A percentile compares a stretch with the other conserved stretches of the same genome.
These are phyloP conservation scores for Ips typographus DNA, from an alignment of 1,140 invertebrate genomes.

Conservation along the genomic window DNA sequence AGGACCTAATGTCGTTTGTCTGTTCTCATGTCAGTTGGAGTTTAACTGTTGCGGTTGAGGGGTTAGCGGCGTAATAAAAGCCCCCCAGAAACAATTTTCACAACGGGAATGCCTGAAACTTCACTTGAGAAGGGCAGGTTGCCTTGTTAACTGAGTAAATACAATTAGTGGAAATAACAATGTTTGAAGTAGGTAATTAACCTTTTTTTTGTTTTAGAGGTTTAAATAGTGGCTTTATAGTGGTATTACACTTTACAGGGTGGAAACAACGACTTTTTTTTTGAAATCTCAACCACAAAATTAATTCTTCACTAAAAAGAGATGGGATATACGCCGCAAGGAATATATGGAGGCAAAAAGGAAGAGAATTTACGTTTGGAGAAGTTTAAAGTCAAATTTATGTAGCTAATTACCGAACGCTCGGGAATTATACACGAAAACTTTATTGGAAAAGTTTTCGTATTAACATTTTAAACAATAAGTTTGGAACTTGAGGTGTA, in stretches of 20 bases:
- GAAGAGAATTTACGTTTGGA: constrained; percentile 10
- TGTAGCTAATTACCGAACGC: constrained; percentile 24
- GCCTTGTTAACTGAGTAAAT: constrained; percentile 14
- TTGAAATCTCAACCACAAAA: too few species aligned
- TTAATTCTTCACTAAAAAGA: too few species aligned
- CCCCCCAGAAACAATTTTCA: constrained; percentile 21
- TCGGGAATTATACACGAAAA: constrained; percentile 10
- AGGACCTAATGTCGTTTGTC: constrained; percentile 6
- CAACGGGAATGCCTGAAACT: constrained; percentile 11
- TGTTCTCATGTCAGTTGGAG: constrained; percentile 15
- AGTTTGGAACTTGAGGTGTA: constrained; percentile 16
- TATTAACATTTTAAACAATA: constrained; percentile 29
- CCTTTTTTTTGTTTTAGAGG: too few species aligned
- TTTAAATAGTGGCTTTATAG: too few species aligned
- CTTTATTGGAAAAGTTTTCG: constrained; percentile 27
- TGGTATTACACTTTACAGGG: too few species aligned
- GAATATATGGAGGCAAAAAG: neutral
- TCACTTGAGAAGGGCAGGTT: constrained; percentile 4
- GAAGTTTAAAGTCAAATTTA: constrained; percentile 29
- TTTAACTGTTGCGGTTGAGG: constrained; percentile 10
- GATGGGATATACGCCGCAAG: too few species aligned
- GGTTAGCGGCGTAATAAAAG: constrained; percentile 14
- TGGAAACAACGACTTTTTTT: too few species aligned
- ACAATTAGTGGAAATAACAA: constrained; percentile 13
- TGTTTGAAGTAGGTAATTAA: neutral